Evolutionary conservation across 2,113 vertebrate species (phyloP).

Genomic region (Ailuropoda melanoleuca): DNA sequence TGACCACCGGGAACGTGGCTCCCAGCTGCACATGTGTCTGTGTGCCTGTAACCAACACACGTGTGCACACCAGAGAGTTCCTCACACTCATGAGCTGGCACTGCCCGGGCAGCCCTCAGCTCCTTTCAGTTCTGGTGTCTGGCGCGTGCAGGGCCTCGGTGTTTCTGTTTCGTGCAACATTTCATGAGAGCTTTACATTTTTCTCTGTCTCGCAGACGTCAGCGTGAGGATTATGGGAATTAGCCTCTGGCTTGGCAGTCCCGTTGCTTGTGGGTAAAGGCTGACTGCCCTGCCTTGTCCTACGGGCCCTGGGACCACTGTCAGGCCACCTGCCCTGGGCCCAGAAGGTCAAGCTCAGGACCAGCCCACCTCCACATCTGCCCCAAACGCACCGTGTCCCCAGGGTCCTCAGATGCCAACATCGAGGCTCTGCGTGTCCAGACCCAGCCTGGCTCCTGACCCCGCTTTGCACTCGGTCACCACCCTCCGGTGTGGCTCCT

Average conservation of each 20-base stretch:
- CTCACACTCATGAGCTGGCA: neutral
- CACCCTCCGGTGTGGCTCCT: rapidly evolving
- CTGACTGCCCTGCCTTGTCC: neutral
- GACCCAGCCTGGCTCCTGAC: neutral
- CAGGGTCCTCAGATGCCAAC: neutral
- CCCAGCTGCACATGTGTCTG: rapidly evolving
- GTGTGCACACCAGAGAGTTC: too few relatives aligned
- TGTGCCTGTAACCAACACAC: rapidly evolving
- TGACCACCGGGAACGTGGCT: rapidly evolving
- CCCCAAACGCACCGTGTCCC: rapidly evolving
- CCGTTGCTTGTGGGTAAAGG: rapidly evolving
- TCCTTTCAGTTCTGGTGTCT: neutral
- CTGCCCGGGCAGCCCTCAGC: rapidly evolving
- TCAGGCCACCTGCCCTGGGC: neutral
- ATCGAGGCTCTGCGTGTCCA: rapidly evolving
- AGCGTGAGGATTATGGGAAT: neutral
- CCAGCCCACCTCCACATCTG: neutral
- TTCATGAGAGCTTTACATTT: neutral
- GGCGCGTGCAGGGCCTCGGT: rapidly evolving
- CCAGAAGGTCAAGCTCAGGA: neutral
- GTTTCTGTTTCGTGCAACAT: neutral
- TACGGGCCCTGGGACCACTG: rapidly evolving
- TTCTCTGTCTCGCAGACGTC: neutral
- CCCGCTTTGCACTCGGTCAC: rapidly evolving
- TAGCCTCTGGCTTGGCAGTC: neutral